Evolutionary conservation across 2,113 vertebrate species (phyloP), one percentile per base, ranked within the genome.

Genomic region (Istiophorus platypterus): DNA sequence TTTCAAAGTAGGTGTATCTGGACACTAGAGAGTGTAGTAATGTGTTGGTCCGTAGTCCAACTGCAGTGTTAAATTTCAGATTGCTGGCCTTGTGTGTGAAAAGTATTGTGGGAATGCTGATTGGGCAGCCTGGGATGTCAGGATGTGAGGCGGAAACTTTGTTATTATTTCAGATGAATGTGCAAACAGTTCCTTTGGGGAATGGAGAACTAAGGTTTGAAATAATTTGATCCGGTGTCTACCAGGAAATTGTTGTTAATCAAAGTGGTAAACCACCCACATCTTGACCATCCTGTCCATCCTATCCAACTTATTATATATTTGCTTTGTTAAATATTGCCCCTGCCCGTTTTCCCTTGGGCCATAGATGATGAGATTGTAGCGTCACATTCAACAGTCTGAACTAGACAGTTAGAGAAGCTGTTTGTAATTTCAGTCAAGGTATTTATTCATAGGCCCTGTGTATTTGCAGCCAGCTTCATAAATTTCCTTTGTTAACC

Each of bases 401-500:
- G 12, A 29, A 9, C 6, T 24, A 17, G 42, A 27, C 62, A 72
- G 27, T 47, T 54, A n/a, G 1, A 66, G 17, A 59, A 80, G 34
- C 59, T 72, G 70, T 74, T 78, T 65, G 54, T 57, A 59, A 56
- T 63, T 56, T 49, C 29, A 27, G 24, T 64, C 34, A 76, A 62
- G 20, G 39, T 20, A 42, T 83, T 58, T n/a, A 45, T 45, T 71
- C 31, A 34, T 26, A 5, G 31, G 7, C 51, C 10, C 26, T 41
- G 18, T 52, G 17, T 37, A 27, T 70, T 49, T 41, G 18, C 18
- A 39, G 29, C 42, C 7, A 54, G 13, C 27, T 66, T 59, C 26
- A 51, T 73, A 34, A 12, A 61, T 52, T 8, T 74, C 7, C 29
- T 57, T 24, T 68, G 57, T 77, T 41, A 51, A 66, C 52, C 34